Base-by-base conservation (phyloP, 2,113 vertebrate genomes). In the Myotis brandtii region DNA sequence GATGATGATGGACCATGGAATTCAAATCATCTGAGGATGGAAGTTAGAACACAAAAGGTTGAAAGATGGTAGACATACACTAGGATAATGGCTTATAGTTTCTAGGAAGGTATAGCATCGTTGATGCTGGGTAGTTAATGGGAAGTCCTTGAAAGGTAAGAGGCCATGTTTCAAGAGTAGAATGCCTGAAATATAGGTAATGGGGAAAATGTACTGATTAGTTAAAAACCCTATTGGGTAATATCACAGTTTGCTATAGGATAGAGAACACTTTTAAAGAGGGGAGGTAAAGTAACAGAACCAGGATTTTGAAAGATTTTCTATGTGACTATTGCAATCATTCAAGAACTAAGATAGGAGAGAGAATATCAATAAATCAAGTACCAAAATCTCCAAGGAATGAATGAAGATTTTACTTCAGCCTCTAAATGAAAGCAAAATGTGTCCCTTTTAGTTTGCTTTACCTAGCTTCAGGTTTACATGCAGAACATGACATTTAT, bases 311-410 rank as follows among this genome's bases (percentile, higher is more conserved):
- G 83, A 75, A 83, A 11, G 32, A 86, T 66, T 79, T 67, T 66
- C 10, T 89, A 4, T 83, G 37, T 56, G 43, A 72, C 20, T 82
- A 7, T 52, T 59, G 40, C 52, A 70, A 50, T 59, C 62, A 72
- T 9, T 67, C 0, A 73, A 37, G 14, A 32, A 43, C 23, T 34
- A 56, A 90, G 34, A 82, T 10, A 21, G 40, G 16, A 56, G 20
- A 90, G 20, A 80, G 2, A 52, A 14, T n/a, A 50, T 50, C 5
- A 30, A 1, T 23, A 30, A 76, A 82, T 4, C 6, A 84, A 8
- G 11, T 9, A 91, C 30, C n/a, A 64, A 80, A 59, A 81, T 85
- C 67, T 89, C 34, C 32, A 48, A 82, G 14, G 52, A 46, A 76
- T 46, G n/a, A 56, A 37, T 43, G 30, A 3, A 64, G 37, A 54